Percentiles rank a stretch among this genome's conserved stretches.
phyloP scores from a whole-genome alignment of 2,888 invertebrate species.

The Elegia similella region DNA sequence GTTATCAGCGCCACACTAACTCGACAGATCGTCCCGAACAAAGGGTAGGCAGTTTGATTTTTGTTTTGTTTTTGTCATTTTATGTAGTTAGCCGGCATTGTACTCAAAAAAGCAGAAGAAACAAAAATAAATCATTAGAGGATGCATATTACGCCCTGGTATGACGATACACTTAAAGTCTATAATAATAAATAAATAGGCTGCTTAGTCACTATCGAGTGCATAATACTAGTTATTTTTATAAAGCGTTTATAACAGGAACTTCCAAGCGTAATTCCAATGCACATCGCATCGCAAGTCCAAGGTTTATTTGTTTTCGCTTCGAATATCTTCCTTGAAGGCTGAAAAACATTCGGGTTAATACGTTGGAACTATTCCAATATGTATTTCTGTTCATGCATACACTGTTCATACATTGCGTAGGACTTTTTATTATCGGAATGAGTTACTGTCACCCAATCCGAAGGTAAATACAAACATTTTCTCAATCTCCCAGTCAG shows the following conservation, averaged over 20 bases:
- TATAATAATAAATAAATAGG: neutral
- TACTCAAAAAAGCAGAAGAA: no score
- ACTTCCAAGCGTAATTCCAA: slow-evolving; percentile 7
- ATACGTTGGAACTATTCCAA: slow-evolving; percentile 38
- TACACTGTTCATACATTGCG: slow-evolving; percentile 23
- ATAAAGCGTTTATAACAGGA: neutral
- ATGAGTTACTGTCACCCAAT: slow-evolving; percentile 22
- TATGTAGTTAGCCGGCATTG: no score
- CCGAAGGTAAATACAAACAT: neutral
- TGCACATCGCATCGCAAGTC: neutral
- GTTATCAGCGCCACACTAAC: no score
- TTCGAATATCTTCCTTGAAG: slow-evolving; percentile 9
- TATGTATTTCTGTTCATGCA: slow-evolving; percentile 28
- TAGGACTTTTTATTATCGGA: slow-evolving; percentile 20
- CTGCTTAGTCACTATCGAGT: neutral
- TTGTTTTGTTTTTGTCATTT: no score
- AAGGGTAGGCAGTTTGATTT: no score
- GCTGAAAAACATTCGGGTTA: slow-evolving; percentile 23
- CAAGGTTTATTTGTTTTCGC: slow-evolving; percentile 9
- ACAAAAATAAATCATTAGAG: no score
- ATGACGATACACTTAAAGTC: no score
- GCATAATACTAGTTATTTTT: slow-evolving; percentile 6
- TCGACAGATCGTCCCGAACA: no score
- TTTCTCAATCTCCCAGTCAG: neutral
- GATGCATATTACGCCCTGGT: no score